Percentiles rank a stretch among this genome's conserved stretches.
These are phyloP conservation scores for Tetranychus cinnabarinus DNA, from an alignment of 1,140 invertebrate genomes.

Conservation along the genomic window DNA sequence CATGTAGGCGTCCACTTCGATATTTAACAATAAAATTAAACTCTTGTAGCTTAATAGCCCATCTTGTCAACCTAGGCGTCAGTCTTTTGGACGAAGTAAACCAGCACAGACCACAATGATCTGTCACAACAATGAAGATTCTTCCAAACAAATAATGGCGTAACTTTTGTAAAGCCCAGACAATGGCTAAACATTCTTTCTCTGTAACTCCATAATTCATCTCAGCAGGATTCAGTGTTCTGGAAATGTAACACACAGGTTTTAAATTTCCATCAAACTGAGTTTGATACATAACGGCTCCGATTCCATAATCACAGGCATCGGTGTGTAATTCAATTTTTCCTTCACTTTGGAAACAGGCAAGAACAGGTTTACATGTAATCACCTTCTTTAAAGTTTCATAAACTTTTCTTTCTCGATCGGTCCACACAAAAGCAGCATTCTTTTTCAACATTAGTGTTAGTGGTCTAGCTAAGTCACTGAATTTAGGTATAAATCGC, in stretches of 20 bases:
- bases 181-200: conserved; percentile 27
- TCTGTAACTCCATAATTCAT: conserved; percentile 23
- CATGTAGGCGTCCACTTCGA: conserved; percentile 3
- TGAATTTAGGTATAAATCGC: not conserved
- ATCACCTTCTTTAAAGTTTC: not conserved
- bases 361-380: not conserved
- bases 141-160: conserved; percentile 23
- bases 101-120: conserved; percentile 26
- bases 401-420: not conserved
- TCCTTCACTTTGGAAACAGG: not conserved
- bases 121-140: conserved; percentile 26
- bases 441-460: not conserved
- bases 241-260: conserved; percentile 18
- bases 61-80: conserved; percentile 22
- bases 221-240: conserved; percentile 21
- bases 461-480: not conserved
- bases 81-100: conserved; percentile 21
- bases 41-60: conserved; percentile 23
- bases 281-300: conserved; percentile 15
- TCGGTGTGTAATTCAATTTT: conserved; percentile 16
- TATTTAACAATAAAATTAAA: not conserved
- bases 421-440: not conserved
- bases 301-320: conserved; percentile 16
- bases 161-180: conserved; percentile 24
- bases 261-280: not conserved